Evolutionary conservation across 2,888 invertebrate species (phyloP).

Genomic region (Temnothorax rugatulus): DNA sequence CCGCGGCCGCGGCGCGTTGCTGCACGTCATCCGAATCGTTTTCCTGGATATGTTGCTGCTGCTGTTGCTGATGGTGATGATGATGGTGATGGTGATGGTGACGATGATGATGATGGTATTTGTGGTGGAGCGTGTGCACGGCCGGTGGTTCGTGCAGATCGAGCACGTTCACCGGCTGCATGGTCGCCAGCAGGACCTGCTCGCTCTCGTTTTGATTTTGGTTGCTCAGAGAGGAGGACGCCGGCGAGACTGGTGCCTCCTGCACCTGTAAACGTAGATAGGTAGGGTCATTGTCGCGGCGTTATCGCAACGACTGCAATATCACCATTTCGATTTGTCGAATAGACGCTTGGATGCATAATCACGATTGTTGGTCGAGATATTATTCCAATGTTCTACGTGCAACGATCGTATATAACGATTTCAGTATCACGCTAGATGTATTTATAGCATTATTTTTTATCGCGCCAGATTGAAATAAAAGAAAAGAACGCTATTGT

Average conservation of each 20-base stretch:
- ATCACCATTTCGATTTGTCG: neutral
- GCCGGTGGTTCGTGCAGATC: constrained; percentile 90
- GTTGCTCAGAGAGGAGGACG: constrained; percentile 84
- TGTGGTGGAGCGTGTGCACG: constrained; percentile 88
- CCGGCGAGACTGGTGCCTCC: constrained; percentile 84
- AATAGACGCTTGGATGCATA: neutral
- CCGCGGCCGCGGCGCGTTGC: constrained; percentile 76
- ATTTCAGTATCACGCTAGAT: neutral
- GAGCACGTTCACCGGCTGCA: constrained; percentile 95
- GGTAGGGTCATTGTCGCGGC: neutral
- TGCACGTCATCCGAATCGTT: constrained; percentile 86
- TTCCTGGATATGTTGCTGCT: constrained; percentile 74
- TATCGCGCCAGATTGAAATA: neutral
- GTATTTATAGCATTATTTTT: constrained; percentile 8
- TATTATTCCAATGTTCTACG: neutral
- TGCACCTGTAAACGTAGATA: constrained; percentile 78
- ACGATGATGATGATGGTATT: constrained; percentile 88
- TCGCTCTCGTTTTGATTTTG: constrained; percentile 85
- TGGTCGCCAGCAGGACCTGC: constrained; percentile 91
- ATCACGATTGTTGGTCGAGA: neutral
- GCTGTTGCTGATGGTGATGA: constrained; percentile 86
- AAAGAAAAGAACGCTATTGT: constrained; percentile 11
- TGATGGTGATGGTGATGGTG: constrained; percentile 88
- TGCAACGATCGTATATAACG: neutral
- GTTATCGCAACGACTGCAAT: neutral